Evolutionary conservation across 2,113 vertebrate genomes (phyloP), one percentile per base, ranked within the genome.

Genomic region (Struthio camelus): DNA sequence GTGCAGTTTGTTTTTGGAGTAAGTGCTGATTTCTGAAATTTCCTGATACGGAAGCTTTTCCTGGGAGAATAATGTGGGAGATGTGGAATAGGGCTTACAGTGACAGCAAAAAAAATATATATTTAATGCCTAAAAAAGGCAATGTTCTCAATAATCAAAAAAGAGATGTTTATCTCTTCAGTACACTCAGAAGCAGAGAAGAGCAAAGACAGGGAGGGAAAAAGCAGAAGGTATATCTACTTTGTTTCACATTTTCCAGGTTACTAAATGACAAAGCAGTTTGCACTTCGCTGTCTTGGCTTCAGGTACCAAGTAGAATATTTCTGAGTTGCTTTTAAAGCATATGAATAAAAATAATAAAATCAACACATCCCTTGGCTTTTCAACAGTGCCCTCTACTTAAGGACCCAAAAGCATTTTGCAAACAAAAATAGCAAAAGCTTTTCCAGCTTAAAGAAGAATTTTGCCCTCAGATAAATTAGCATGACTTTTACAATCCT

Each of bases 261-360:
- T 76, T 36, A 70, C 54, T 25, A 92, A 89, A 93, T 18, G 84
- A 85, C 50, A 92, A 91, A 91, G 73, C 2, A 2, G n/a, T 80
- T 82, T 82, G 77, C 8, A 18, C 83, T 92, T 81, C 56, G n/a
- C 64, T 69, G 36, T 76, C 36, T 77, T 87, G 78, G 67, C 73
- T 94, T 89, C 89, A 89, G 36, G 79, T 77, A 89, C 48, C 66
- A 77, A 61, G 28, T 30, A 50, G 69, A 96, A 69, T 17, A 77
- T 53, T 85, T 94, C 75, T 71, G 36, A 87, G 50, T 44, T 82
- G 77, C 44, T 87, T 94, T 93, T 82, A 77, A 95, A 87, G 30
- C 59, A 53, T 38, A 93, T 83, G 59, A 93, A 94, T 77, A 80
- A 92, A 92, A 96, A 87, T 51, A 94, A 93, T 75, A 94, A 93